Conservation (phyloP, 2,797 vertebrate species). For the Amniataba percoides region DNA sequence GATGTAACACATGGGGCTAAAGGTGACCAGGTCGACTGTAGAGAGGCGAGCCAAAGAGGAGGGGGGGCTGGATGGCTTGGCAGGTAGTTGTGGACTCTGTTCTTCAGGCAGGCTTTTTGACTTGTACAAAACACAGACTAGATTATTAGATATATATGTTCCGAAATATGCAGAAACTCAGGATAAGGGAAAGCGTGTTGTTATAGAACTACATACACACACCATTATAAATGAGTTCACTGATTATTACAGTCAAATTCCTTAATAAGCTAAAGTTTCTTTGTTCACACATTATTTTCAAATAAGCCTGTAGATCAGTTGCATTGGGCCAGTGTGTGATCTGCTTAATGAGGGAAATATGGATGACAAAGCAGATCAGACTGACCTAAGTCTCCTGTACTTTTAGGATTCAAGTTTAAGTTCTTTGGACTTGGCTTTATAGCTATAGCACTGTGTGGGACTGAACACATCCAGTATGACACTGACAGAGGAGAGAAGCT, state of each 20-base stretch:
- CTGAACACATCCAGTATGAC: no score
- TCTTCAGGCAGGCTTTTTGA: constrained; percentile 39
- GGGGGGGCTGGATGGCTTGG: not conserved
- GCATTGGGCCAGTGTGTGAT: no score
- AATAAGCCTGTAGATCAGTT: no score
- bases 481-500: no score
- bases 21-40: constrained; percentile 26
- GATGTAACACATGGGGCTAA: constrained; percentile 42
- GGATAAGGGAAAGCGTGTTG: not conserved
- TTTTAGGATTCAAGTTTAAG: no score
- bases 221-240: not conserved
- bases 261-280: no score
- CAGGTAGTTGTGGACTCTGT: not conserved
- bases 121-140: constrained; percentile 18
- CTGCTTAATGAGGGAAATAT: no score
- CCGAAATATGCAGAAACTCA: not conserved
- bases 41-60: constrained; percentile 2
- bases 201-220: not conserved
- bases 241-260: not conserved
- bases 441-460: no score
- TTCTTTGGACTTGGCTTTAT: no score
- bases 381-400: no score
- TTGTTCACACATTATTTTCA: no score
- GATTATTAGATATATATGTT: not conserved
- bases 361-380: no score